These are phyloP conservation scores for Spheniscus humboldti DNA, from an alignment of 2,797 vertebrate species.

Conservation along the genomic window DNA sequence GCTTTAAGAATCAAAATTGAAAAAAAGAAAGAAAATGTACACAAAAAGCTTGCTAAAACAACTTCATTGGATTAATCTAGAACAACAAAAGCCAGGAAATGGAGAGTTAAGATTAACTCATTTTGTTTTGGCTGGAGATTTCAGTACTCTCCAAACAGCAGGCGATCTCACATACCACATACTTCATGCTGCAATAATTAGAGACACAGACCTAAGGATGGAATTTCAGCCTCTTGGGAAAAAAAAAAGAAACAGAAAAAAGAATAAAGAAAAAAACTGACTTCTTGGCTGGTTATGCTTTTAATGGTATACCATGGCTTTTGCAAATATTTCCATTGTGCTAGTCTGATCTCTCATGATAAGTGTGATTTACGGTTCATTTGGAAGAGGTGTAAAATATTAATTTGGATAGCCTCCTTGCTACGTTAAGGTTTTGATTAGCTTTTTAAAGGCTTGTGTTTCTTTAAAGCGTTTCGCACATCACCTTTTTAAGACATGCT, in stretches of 20 bases:
- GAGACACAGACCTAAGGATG: neutral
- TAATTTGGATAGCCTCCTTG: neutral
- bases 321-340: neutral
- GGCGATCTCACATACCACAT: neutral
- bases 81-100: neutral
- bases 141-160: neutral
- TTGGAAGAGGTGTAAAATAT: neutral
- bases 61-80: neutral
- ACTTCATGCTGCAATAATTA: neutral
- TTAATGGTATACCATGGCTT: neutral
- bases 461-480: neutral
- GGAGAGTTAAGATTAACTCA: neutral
- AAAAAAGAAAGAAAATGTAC: neutral
- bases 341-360: neutral
- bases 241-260: neutral
- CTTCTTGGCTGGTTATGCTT: neutral
- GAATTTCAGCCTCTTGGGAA: neutral
- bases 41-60: neutral
- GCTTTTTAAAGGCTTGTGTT: neutral
- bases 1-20: neutral
- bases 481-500: neutral
- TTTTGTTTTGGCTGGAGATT: neutral
- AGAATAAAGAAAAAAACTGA: neutral
- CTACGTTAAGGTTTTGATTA: neutral
- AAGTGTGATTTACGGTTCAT: neutral